Evolutionary conservation across 2,797 vertebrate genomes (phyloP).

Genomic region (Spea hammondii): DNA sequence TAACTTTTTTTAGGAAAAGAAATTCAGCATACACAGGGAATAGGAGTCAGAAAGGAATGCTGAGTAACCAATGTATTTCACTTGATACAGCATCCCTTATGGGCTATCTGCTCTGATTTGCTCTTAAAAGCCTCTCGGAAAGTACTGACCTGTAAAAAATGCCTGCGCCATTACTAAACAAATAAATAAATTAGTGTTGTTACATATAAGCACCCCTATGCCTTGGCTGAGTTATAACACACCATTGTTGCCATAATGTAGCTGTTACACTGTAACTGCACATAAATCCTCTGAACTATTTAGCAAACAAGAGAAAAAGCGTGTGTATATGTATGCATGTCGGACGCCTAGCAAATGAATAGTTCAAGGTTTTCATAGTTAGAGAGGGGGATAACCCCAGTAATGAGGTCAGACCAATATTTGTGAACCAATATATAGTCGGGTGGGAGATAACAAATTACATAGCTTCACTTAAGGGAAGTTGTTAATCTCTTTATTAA

Average conservation of each 20-base stretch:
- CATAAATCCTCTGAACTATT: no score
- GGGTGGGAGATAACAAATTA: no score
- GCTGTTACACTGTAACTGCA: no score
- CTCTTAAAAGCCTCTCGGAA: constrained; percentile 40
- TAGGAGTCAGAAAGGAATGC: constrained; percentile 31
- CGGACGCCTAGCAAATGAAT: no score
- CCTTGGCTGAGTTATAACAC: background rate
- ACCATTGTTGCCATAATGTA: background rate
- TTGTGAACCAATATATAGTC: no score
- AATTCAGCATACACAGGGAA: constrained; percentile 26
- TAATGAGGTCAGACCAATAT: no score
- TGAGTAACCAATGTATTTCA: constrained; percentile 43
- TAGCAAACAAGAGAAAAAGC: no score
- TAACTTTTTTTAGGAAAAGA: constrained; percentile 17
- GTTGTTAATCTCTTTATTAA: no score
- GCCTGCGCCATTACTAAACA: constrained; percentile 27
- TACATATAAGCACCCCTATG: background rate
- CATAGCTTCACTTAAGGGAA: no score
- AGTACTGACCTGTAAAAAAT: constrained; percentile 49
- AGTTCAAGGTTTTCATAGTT: no score
- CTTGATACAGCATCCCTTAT: constrained; percentile 41
- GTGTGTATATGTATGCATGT: no score
- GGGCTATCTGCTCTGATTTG: constrained; percentile 42
- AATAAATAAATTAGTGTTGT: constrained; percentile 41
- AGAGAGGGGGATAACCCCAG: no score